Conservation (phyloP, 2,888 invertebrate species). For the Zele albiditarsus region DNA sequence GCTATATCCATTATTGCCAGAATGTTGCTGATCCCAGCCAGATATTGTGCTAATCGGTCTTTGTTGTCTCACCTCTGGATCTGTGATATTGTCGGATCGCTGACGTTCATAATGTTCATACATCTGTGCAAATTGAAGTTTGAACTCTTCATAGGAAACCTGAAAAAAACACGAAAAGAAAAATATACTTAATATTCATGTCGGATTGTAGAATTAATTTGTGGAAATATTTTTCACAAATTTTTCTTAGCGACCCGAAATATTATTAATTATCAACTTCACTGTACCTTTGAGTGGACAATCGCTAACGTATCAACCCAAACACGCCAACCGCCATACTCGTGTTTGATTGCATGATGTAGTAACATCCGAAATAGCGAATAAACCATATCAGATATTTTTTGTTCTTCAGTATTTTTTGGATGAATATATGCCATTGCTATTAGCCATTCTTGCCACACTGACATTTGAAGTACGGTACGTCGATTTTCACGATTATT, state of each 20-base stretch:
- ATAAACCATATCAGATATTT: conserved; percentile 98
- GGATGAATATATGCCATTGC: conserved; percentile 99
- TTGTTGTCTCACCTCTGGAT: conserved; percentile 93
- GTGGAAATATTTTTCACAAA: too few species aligned
- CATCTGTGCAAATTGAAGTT: conserved; percentile 97
- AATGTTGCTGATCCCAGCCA: conserved; percentile 87
- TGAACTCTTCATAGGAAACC: conserved; percentile 99
- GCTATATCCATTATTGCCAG: conserved; percentile 68
- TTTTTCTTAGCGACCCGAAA: too few species aligned
- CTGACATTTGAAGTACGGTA: conserved; percentile 99
- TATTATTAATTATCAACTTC: not conserved
- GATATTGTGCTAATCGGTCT: conserved; percentile 97
- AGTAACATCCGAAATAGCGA: conserved; percentile 96
- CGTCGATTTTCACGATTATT: conserved; percentile 97
- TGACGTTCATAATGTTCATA: conserved; percentile 96
- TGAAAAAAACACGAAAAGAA: conserved; percentile 68
- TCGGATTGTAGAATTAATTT: too few species aligned
- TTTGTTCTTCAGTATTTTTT: conserved; percentile 94
- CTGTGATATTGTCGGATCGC: conserved; percentile 94
- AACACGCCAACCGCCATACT: conserved; percentile 99
- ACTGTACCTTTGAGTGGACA: conserved; percentile 94
- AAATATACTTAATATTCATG: not conserved
- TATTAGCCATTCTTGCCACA: conserved; percentile 99
- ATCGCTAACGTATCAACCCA: conserved; percentile 99
- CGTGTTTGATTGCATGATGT: conserved; percentile 99